phyloP scores from a whole-genome alignment of 2,888 invertebrate species.

The Melinaea menophilus region DNA sequence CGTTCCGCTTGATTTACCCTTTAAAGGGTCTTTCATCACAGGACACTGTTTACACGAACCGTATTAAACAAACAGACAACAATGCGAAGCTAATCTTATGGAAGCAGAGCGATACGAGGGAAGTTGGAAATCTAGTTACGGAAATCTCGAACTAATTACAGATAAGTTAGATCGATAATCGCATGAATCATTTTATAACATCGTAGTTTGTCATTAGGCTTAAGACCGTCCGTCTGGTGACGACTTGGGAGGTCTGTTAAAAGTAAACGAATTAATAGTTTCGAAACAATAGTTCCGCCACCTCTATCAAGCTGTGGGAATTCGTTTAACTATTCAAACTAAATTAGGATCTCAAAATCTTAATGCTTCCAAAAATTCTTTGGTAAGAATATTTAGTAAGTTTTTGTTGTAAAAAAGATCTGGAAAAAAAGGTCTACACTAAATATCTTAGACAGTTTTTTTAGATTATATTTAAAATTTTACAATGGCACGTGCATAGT shows the following conservation, averaged over 20 bases:
- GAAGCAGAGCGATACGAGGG: conserved; percentile 15
- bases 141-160: conserved; percentile 30
- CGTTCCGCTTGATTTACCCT: conserved; percentile 7
- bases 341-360: conserved; percentile 35
- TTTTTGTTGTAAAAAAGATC: too few species aligned
- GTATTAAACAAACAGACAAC: conserved; percentile 25
- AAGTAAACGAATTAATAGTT: conserved; percentile 58
- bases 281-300: conserved; percentile 40
- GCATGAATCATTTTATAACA: conserved; percentile 21
- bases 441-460: too few species aligned
- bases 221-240: conserved; percentile 44
- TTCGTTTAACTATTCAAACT: conserved; percentile 36
- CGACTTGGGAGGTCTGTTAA: conserved; percentile 66
- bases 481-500: background rate
- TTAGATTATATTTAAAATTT: too few species aligned
- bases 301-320: conserved; percentile 27
- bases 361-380: conserved; percentile 7
- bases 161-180: conserved; percentile 21
- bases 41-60: conserved; percentile 19
- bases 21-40: conserved; percentile 10
- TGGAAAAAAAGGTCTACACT: too few species aligned
- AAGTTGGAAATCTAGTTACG: conserved; percentile 5
- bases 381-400: too few species aligned
- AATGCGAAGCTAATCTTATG: conserved; percentile 24
- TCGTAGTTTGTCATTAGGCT: conserved; percentile 52